Evolutionary conservation across 2,113 vertebrate species (phyloP).

Genomic region (Mormoops blainvillei): DNA sequence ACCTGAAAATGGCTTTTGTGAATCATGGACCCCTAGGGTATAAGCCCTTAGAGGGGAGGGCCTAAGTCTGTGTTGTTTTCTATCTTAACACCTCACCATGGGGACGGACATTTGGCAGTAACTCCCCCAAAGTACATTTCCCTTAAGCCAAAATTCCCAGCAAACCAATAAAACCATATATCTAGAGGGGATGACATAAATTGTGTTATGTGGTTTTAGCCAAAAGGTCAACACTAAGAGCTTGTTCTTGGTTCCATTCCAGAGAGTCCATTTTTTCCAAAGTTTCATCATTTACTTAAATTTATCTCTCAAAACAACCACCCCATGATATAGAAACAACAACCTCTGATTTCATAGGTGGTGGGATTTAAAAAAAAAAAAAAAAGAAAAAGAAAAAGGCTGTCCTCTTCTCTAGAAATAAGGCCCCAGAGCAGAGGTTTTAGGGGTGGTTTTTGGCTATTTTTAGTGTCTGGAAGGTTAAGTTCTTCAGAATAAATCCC

Average conservation of each 20-base stretch:
- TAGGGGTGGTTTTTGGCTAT: background rate
- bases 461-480: background rate
- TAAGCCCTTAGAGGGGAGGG: background rate
- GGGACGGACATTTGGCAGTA: background rate
- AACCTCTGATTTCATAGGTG: background rate
- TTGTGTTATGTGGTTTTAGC: constrained; percentile 44
- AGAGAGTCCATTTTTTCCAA: constrained; percentile 44
- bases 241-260: constrained; percentile 47
- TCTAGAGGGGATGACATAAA: constrained; percentile 39
- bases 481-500: background rate
- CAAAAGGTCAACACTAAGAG: constrained; percentile 37
- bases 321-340: constrained; percentile 15
- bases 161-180: constrained; percentile 55
- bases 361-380: background rate
- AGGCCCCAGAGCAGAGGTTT: background rate
- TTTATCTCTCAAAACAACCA: constrained; percentile 45
- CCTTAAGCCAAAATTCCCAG: constrained; percentile 56
- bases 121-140: constrained; percentile 33
- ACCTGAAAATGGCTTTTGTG: background rate
- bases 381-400: background rate
- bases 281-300: constrained; percentile 55
- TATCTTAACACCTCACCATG: background rate
- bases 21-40: background rate
- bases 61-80: background rate
- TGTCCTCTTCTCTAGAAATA: background rate